phyloP scores from a whole-genome alignment of 2,888 invertebrate species.

The Terebella lapidaria region DNA sequence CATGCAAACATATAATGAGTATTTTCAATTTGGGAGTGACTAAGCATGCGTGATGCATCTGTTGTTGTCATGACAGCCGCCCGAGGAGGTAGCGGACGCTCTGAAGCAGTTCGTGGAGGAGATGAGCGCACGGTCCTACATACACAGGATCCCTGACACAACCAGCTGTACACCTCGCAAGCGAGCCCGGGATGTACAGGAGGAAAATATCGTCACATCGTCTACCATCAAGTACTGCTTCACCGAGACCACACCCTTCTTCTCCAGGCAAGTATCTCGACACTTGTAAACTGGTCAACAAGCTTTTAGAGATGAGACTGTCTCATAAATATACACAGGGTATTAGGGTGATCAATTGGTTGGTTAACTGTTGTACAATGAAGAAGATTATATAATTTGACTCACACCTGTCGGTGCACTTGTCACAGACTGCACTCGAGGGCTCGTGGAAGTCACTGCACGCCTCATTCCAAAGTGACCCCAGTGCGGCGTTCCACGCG shows the following conservation, averaged over 20 bases:
- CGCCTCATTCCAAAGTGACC: slow-evolving; percentile 22
- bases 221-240: slow-evolving; percentile 34
- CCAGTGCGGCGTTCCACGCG: slow-evolving; percentile 39
- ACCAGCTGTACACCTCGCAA: slow-evolving; percentile 6
- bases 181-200: slow-evolving; percentile 16
- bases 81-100: slow-evolving; percentile 28
- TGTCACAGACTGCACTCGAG: neutral
- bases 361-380: no score
- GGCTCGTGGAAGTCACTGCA: neutral
- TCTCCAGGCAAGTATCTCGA: slow-evolving; percentile 30
- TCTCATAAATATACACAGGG: no score
- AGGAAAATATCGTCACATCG: slow-evolving; percentile 34
- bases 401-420: no score
- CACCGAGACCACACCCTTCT: slow-evolving; percentile 31
- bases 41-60: no score
- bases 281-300: no score
- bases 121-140: slow-evolving; percentile 5
- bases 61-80: no score
- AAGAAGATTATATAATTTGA: no score
- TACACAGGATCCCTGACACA: neutral
- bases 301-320: no score
- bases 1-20: no score
- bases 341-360: no score
- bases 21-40: no score
- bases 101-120: slow-evolving; percentile 28